Evolutionary conservation across 2,113 vertebrate species (phyloP), one percentile per base, ranked within the genome.

Genomic region (Erpornis zantholeuca): DNA sequence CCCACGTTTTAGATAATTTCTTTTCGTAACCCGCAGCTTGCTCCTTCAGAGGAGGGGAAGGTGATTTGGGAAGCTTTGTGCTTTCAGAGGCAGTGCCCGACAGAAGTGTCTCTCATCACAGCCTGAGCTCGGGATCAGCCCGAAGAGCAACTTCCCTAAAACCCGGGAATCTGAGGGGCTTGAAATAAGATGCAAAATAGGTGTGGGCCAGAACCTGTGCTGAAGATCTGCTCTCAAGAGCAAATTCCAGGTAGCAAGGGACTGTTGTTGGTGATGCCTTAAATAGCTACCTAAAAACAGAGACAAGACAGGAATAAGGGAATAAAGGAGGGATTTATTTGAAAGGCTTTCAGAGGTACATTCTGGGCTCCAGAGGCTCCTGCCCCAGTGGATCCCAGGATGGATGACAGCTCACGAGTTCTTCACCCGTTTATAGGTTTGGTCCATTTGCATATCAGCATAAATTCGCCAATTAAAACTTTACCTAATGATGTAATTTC

Each of bases 181-280:
- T 33, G 79, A 36, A 70, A 61, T 16, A 13, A 54, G 29, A 23
- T 7, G 21, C 8, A 9, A 23, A 76, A 31, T 7, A 28, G 42
- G 19, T 0, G n/a, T 13, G 40, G 21, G 47, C 3, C 54, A 15
- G 63, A 61, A 15, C 3, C 25, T 9, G n/a, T 4, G 21, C 78
- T 35, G 7, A 16, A 27, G 25, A 17, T 33, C 12, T 20, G 87
- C 25, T 54, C 40, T 1, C 25, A 31, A 0, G 3, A 11, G 21
- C 54, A 10, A 6, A 38, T 13, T 9, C 29, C 87, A 12, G 79
- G 29, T 28, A 6, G 15, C 2, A 2, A 5, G 28, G 8, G 47
- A 1, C 20, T 3, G 38, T 44, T 82, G 36, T 42, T 42, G 40
- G 38, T 38, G 38, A 38, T 38, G 38, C 38, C 38, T 38, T 38